These are phyloP conservation scores for Axinella damicornis DNA, from an alignment of 37 sponge, comb jelly and placozoan genomes.

Conservation along the genomic window DNA sequence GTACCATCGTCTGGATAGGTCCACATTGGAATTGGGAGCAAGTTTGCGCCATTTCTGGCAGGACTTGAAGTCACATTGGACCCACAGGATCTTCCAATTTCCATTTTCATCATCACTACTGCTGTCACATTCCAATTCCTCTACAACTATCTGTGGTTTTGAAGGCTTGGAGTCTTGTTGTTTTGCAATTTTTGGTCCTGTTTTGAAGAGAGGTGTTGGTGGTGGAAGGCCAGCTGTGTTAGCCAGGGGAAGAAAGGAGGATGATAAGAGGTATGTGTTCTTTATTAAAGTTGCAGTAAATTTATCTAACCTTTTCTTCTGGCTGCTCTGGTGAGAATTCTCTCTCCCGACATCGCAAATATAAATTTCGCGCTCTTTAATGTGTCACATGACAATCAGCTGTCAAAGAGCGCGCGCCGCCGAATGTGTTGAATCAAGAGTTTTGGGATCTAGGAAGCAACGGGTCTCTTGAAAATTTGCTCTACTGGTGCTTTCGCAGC, in stretches of 20 bases:
- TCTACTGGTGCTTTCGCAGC: too few relatives aligned
- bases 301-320: conserved; percentile 51
- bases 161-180: too few relatives aligned
- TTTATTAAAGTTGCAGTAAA: not conserved
- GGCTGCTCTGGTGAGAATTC: conserved; percentile 61
- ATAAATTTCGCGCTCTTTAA: too few relatives aligned
- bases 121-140: not conserved
- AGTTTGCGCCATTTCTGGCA: conserved; percentile 56
- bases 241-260: not conserved
- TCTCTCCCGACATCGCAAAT: too few relatives aligned
- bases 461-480: too few relatives aligned
- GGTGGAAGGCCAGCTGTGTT: conserved; percentile 44
- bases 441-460: too few relatives aligned
- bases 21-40: not conserved
- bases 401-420: too few relatives aligned
- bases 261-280: too few relatives aligned
- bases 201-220: conserved; percentile 43
- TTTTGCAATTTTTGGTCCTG: not conserved
- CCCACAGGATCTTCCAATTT: conserved; percentile 24
- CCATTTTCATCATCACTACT: conserved; percentile 28
- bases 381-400: too few relatives aligned
- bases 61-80: conserved; percentile 48
- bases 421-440: too few relatives aligned
- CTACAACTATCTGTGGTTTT: too few relatives aligned
- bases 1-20: conserved; percentile 4